Conservation (phyloP, 1,140 invertebrate species). For the Phymorhynchus buccinoides region DNA sequence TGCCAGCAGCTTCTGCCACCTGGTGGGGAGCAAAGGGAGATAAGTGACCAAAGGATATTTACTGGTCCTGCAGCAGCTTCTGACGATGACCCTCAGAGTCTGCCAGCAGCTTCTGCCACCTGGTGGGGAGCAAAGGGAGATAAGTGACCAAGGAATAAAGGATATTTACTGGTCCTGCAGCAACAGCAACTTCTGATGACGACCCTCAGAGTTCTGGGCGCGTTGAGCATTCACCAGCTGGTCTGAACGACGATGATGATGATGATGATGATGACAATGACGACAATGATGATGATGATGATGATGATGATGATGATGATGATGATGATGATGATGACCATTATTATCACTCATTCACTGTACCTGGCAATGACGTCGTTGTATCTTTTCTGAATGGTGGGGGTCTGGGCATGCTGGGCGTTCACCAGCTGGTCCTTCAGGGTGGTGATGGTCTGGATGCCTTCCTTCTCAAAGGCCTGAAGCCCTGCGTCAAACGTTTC, state of each 20-base stretch:
- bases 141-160: not conserved
- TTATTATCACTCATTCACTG: not conserved
- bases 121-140: slow-evolving; percentile 46
- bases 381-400: slow-evolving; percentile 91
- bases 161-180: too few relatives aligned
- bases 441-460: slow-evolving; percentile 97
- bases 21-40: slow-evolving; percentile 46
- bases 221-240: too few relatives aligned
- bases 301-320: too few relatives aligned
- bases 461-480: slow-evolving; percentile 97
- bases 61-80: too few relatives aligned
- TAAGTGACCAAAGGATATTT: too few relatives aligned
- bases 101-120: slow-evolving; percentile 95
- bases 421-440: slow-evolving; percentile 95
- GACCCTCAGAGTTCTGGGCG: too few relatives aligned
- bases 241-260: too few relatives aligned
- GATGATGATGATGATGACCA: too few relatives aligned
- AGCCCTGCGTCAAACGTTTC: slow-evolving; percentile 93
- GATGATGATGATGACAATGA: not conserved
- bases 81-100: too few relatives aligned
- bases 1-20: slow-evolving; percentile 92
- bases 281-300: not conserved
- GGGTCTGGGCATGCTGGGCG: slow-evolving; percentile 91
- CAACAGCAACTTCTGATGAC: too few relatives aligned
- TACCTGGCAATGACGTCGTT: slow-evolving; percentile 89